Evolutionary conservation across 2,888 invertebrate genomes (phyloP).

Genomic region (Tortrix viridana): DNA sequence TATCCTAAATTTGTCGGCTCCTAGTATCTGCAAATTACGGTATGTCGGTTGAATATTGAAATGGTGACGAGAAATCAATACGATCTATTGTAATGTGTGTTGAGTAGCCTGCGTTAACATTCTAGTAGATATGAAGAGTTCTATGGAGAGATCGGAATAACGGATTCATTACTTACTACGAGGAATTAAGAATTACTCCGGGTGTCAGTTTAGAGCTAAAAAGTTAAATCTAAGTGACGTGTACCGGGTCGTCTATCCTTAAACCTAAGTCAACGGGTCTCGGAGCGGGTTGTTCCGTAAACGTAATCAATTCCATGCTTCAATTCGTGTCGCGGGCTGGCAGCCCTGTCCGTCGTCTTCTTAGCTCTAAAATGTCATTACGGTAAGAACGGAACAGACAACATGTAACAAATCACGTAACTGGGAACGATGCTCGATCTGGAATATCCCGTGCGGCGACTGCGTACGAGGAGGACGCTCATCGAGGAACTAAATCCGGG

Average conservation of each 20-base stretch:
- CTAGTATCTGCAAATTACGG: conserved; percentile 80
- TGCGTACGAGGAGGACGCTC: conserved; percentile 65
- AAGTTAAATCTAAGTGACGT: conserved; percentile 41
- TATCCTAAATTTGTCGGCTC: conserved; percentile 75
- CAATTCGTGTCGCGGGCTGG: conserved; percentile 49
- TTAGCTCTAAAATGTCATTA: conserved; percentile 69
- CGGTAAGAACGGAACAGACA: conserved; percentile 73
- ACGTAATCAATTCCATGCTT: conserved; percentile 65
- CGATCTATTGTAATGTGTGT: conserved; percentile 83
- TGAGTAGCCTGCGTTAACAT: conserved; percentile 78
- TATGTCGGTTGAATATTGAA: conserved; percentile 78
- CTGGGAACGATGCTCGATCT: conserved; percentile 73
- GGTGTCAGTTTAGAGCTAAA: conserved; percentile 68
- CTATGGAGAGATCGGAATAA: conserved; percentile 81
- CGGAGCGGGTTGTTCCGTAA: conserved; percentile 22
- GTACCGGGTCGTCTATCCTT: conserved; percentile 11
- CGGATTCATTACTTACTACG: conserved; percentile 81
- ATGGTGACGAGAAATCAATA: conserved; percentile 81
- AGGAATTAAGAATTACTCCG: conserved; percentile 64
- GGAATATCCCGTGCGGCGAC: conserved; percentile 82
- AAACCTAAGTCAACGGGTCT: conserved; percentile 31
- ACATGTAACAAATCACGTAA: conserved; percentile 79
- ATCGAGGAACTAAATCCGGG: conserved; percentile 73
- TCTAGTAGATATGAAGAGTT: conserved; percentile 76
- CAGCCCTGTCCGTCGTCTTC: conserved; percentile 42